These are phyloP conservation scores for Motacilla alba DNA, from an alignment of 2,113 vertebrate genomes.

Conservation along the genomic window DNA sequence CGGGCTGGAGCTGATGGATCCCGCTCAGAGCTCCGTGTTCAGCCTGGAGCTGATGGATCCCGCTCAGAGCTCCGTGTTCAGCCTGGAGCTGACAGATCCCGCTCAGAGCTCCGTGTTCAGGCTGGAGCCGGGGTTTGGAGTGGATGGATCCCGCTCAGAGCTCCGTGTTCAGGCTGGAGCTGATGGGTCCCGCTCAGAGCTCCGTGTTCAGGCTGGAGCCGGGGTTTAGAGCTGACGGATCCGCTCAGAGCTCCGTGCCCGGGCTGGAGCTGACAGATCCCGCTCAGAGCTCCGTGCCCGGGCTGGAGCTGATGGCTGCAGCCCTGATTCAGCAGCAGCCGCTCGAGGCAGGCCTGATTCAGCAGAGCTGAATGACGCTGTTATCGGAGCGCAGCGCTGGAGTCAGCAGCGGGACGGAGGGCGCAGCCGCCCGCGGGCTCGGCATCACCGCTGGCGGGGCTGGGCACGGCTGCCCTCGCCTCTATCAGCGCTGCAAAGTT, in stretches of 20 bases:
- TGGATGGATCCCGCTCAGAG: neutral
- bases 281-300: neutral
- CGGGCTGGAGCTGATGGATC: neutral
- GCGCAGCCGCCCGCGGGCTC: neutral
- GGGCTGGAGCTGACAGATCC: neutral
- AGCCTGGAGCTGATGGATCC: neutral
- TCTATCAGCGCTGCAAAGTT: neutral
- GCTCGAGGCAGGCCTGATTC: neutral
- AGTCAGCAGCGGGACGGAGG: neutral
- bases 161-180: fast-evolving
- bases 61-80: neutral
- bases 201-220: fast-evolving
- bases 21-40: neutral
- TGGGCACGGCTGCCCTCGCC: neutral
- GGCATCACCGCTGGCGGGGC: neutral
- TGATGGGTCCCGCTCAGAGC: neutral
- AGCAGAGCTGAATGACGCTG: neutral
- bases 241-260: fast-evolving
- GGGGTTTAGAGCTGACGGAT: neutral
- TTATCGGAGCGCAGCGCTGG: neutral
- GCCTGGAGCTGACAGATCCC: neutral
- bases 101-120: fast-evolving
- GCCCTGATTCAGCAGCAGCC: slow-evolving; percentile 3
- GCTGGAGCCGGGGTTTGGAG: neutral
- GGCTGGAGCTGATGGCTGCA: neutral